Base-by-base conservation (phyloP, 2,113 vertebrate genomes). In the Ciconia maguari region DNA sequence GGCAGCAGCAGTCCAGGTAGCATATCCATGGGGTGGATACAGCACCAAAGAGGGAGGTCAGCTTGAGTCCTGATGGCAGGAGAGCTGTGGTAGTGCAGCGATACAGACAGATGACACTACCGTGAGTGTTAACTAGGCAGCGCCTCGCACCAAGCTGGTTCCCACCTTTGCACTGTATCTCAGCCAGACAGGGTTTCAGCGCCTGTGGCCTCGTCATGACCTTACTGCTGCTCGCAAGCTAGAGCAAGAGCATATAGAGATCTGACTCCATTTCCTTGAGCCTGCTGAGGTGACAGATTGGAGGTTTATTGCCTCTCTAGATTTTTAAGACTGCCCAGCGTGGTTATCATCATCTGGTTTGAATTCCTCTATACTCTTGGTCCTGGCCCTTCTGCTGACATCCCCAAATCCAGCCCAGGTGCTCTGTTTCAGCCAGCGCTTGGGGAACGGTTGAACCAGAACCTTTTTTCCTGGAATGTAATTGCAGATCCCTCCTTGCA, bases 61-160 rank as follows among this genome's bases (percentile, higher is more conserved):
- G 16, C 61, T 71, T 16, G 64, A 77, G 51, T 54, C 36, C 71
- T 78, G 76, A 8, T 77, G 26, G 66, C 76, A 38, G 26, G 13
- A 66, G 66, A 54, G 30, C 34, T 1, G 0, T 32, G 32, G 29
- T 13, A 15, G 57, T 18, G 49, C 61, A 72, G 36, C 0, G 0
- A 14, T 36, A 27, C 16, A 26, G 51, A 26, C 36, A 9, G 2
- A 0, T 19, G 46, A 17, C 30, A 17, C 17, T 36, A 18, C 51
- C 19, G 3, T 5, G 55, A 41, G 62, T 19, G 48, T 52, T 34
- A 24, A 24, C 18, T 8, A 3, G 51, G 51, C n/a, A 62, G 4
- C 51, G 68, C 54, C 70, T 48, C 2, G 0, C 78, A 70, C 44
- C 42, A 14, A 25, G 34, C 44, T 88, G 12, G 11, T 22, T 93